Percentiles rank a stretch among this genome's conserved stretches.
phyloP scores from a whole-genome alignment of 2,888 invertebrate species.

The Papilio demoleus region DNA sequence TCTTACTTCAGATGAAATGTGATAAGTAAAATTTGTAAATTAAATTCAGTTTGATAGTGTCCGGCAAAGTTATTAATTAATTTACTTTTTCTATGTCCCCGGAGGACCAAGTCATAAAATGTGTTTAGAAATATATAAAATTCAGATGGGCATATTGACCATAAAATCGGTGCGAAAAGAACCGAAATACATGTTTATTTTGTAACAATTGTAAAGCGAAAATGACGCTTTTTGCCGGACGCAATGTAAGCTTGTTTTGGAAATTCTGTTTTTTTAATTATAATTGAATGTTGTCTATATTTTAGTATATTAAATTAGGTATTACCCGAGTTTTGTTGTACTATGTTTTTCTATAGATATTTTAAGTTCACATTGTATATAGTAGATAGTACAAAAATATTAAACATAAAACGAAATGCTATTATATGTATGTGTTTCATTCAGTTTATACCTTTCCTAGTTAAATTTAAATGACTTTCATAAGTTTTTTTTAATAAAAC shows the following conservation, averaged over 20 bases:
- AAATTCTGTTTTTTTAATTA: constrained; percentile 44
- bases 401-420: constrained; percentile 64
- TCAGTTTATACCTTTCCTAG: neutral
- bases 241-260: neutral
- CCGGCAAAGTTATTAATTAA: neutral
- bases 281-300: constrained; percentile 47
- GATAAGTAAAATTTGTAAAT: neutral
- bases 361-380: constrained; percentile 79
- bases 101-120: neutral
- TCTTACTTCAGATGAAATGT: too few species aligned
- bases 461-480: too few species aligned
- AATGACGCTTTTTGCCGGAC: neutral
- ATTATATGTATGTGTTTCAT: constrained; percentile 21
- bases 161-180: too few species aligned
- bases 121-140: too few species aligned
- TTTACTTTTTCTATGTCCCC: neutral
- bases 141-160: too few species aligned
- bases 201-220: too few species aligned
- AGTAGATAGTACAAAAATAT: constrained; percentile 83
- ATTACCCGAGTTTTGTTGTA: constrained; percentile 70
- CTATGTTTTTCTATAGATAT: constrained; percentile 74
- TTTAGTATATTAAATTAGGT: constrained; percentile 67
- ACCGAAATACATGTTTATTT: too few species aligned
- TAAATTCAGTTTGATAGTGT: neutral
- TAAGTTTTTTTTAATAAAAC: too few species aligned